phyloP scores from a whole-genome alignment of 1,140 invertebrate species.

The Drosophila nigrodunni region DNA sequence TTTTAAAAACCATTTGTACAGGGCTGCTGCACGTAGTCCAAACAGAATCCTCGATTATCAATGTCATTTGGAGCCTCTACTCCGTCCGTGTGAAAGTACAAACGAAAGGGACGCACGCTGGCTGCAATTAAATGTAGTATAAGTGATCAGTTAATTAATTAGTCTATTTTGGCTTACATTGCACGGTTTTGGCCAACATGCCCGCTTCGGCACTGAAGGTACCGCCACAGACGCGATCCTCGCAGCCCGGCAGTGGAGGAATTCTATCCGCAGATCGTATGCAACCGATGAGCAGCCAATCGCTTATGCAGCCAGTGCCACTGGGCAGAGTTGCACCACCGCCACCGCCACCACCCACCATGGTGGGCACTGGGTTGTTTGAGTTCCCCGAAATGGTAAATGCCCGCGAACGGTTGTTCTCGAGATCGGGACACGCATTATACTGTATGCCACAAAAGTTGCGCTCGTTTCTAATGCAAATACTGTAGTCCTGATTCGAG shows the following conservation, averaged over 20 bases:
- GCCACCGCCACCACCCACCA: constrained; percentile 87
- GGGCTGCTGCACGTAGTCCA: constrained; percentile 93
- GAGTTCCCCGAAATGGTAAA: constrained; percentile 91
- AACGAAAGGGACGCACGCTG: constrained; percentile 91
- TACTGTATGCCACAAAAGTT: constrained; percentile 96
- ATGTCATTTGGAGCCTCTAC: constrained; percentile 90
- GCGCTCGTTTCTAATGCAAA: constrained; percentile 92
- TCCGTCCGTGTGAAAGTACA: constrained; percentile 91
- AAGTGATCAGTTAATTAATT: neutral
- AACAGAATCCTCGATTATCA: constrained; percentile 91
- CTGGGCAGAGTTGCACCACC: constrained; percentile 60
- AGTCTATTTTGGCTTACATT: constrained; percentile 83
- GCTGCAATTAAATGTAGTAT: constrained; percentile 85
- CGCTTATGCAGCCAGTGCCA: constrained; percentile 88
- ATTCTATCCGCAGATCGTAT: constrained; percentile 85
- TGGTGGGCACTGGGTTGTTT: constrained; percentile 87
- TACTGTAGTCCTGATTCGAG: constrained; percentile 95
- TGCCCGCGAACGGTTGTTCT: constrained; percentile 87
- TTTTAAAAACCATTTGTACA: constrained; percentile 87
- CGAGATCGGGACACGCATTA: constrained; percentile 89
- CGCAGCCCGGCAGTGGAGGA: constrained; percentile 82
- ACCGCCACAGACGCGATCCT: constrained; percentile 86
- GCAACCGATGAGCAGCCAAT: constrained; percentile 92
- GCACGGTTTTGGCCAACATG: constrained; percentile 84
- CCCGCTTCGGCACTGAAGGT: constrained; percentile 85